These are phyloP conservation scores for Callyntrura sp. DNA, from an alignment of 2,888 invertebrate genomes.

Conservation along the genomic window DNA sequence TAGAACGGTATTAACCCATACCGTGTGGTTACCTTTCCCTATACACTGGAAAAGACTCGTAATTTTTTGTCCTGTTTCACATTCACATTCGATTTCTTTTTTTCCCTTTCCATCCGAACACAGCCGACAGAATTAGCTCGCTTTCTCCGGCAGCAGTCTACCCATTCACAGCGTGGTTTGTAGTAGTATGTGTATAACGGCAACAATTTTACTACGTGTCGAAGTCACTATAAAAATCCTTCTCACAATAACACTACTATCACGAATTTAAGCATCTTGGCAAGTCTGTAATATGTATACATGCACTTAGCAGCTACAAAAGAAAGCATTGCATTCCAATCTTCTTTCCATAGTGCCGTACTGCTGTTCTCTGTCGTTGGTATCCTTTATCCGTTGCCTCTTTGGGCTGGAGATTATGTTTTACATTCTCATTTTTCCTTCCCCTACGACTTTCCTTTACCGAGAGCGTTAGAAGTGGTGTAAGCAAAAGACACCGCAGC, in stretches of 20 bases:
- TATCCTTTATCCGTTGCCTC: not conserved
- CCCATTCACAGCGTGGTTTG: constrained; percentile 12
- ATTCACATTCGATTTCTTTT: constrained; percentile 77
- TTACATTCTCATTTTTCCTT: constrained; percentile 36
- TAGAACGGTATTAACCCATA: constrained; percentile 52
- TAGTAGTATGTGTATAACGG: not conserved
- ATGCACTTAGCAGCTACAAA: not conserved
- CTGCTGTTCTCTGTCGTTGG: constrained; percentile 5
- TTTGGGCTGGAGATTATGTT: constrained; percentile 38
- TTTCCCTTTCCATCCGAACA: constrained; percentile 61
- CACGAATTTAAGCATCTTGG: not conserved
- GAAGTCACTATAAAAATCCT: constrained; percentile 19
- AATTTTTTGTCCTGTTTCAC: constrained; percentile 70
- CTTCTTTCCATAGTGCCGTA: not conserved
- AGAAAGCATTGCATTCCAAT: constrained; percentile 28
- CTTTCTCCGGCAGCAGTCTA: constrained; percentile 48
- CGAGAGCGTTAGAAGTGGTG: no score
- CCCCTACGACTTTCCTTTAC: not conserved
- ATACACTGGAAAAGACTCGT: constrained; percentile 27
- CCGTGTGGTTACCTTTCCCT: constrained; percentile 55
- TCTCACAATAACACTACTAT: not conserved
- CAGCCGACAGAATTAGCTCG: constrained; percentile 69
- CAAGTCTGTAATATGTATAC: not conserved
- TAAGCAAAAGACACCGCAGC: no score
- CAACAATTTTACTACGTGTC: constrained; percentile 60